Conservation (phyloP, 2,888 invertebrate species). For the Pyrocoelia pectoralis region DNA sequence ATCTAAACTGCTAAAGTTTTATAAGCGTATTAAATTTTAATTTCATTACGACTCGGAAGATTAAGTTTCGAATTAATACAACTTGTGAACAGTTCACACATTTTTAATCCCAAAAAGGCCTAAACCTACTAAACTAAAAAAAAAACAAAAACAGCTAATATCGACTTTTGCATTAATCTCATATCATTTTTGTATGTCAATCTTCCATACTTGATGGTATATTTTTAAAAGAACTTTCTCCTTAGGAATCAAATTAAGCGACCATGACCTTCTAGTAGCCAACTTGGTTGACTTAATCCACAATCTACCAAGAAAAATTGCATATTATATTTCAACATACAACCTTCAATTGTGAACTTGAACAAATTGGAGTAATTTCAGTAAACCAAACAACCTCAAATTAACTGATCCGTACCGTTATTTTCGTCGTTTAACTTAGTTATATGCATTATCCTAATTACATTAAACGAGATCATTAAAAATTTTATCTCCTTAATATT, state of each 20-base stretch:
- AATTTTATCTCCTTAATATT: not conserved
- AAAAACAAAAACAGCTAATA: not conserved
- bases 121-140: too few species aligned
- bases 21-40: too few species aligned
- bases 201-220: not conserved
- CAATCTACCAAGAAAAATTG: too few species aligned
- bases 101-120: too few species aligned
- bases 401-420: not conserved
- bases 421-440: not conserved
- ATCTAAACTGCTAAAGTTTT: too few species aligned
- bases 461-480: not conserved
- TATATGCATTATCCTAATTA: not conserved
- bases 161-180: not conserved
- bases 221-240: constrained; percentile 1
- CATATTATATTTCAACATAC: too few species aligned
- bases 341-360: too few species aligned
- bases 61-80: too few species aligned
- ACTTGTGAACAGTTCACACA: too few species aligned
- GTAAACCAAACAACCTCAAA: not conserved
- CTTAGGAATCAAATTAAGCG: not conserved
- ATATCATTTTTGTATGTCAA: not conserved
- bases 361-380: not conserved
- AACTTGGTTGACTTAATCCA: not conserved
- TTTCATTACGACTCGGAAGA: too few species aligned
- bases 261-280: not conserved